Evolutionary conservation across 2,113 vertebrate genomes (phyloP).

Genomic region (Myxocyprinus asiaticus): DNA sequence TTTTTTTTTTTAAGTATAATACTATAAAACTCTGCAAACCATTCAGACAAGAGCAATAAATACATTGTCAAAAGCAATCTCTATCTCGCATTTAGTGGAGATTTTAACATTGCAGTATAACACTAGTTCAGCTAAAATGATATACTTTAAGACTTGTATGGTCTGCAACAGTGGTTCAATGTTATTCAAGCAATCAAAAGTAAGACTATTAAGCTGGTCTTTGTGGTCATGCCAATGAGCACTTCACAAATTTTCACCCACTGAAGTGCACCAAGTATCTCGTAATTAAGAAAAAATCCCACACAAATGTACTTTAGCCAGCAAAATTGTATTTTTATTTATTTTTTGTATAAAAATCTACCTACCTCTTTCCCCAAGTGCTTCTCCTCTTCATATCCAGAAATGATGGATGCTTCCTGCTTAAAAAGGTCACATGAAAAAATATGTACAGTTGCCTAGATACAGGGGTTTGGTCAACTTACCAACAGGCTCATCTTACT

Average conservation of each 20-base stretch:
- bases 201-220: conserved; percentile 3
- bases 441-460: no score
- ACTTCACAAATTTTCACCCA: background rate
- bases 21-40: conserved; percentile 62
- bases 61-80: conserved; percentile 27
- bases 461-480: no score
- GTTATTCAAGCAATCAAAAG: background rate
- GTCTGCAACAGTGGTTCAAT: background rate
- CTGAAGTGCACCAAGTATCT: conserved; percentile 5
- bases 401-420: no score
- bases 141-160: conserved; percentile 9
- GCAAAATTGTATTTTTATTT: no score
- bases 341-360: no score
- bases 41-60: conserved; percentile 55
- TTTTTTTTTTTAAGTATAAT: no score
- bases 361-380: no score
- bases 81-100: conserved; percentile 31
- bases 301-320: background rate
- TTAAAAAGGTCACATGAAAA: no score
- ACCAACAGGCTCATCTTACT: no score
- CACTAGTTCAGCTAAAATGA: no score
- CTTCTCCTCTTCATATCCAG: no score
- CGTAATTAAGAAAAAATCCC: background rate
- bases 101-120: no score
- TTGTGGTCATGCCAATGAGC: background rate